Conservation (phyloP, 2,113 vertebrate species). For the Gracilinanus agilis region DNA sequence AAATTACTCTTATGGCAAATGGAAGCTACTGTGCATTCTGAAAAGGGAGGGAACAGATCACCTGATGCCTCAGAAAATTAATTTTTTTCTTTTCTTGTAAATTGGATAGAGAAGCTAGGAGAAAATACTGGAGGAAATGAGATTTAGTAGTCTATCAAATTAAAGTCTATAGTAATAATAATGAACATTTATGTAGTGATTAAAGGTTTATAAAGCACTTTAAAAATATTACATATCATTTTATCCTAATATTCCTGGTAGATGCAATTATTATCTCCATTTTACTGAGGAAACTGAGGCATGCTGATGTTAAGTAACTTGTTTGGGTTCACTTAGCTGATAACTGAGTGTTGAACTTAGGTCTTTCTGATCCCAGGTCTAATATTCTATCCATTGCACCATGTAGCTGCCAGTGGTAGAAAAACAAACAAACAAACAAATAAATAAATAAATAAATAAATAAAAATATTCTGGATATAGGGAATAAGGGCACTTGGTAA, state of each 20-base stretch:
- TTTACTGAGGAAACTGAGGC: neutral
- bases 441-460: slow-evolving; percentile 54
- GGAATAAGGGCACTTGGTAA: slow-evolving; percentile 44
- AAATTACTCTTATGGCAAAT: neutral
- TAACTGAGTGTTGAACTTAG: neutral
- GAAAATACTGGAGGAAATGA: slow-evolving; percentile 5
- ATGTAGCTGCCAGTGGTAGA: neutral
- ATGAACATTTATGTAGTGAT: no score
- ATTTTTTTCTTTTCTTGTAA: slow-evolving; percentile 28
- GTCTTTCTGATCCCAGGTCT: neutral
- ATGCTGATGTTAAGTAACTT: neutral
- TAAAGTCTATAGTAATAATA: slow-evolving; percentile 27
- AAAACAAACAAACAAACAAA: no score
- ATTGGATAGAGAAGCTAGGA: slow-evolving; percentile 10
- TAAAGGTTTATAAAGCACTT: neutral
- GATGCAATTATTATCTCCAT: neutral
- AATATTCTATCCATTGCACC: neutral
- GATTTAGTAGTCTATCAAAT: slow-evolving; percentile 34
- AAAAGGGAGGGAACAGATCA: neutral
- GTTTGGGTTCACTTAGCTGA: neutral
- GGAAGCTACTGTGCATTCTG: neutral
- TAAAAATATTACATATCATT: neutral
- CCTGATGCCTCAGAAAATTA: neutral
- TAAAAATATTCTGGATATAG: slow-evolving; percentile 49
- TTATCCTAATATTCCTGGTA: neutral